Evolutionary conservation across 2,888 invertebrate species (phyloP).

Genomic region (Mimachlamys varia): DNA sequence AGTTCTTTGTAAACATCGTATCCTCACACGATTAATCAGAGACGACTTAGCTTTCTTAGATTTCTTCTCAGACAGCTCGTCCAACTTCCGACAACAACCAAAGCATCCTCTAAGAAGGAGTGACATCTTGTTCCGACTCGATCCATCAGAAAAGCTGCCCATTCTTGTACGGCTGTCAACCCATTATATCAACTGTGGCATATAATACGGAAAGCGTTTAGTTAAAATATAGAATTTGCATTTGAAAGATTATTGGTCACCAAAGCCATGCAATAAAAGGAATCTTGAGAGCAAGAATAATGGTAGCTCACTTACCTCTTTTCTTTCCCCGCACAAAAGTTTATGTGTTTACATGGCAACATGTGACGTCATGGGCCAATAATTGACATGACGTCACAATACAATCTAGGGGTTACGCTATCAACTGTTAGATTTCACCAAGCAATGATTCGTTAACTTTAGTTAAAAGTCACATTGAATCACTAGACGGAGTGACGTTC

Average conservation of each 20-base stretch:
- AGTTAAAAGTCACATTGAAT: too few species aligned
- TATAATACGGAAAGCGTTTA: not conserved
- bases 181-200: not conserved
- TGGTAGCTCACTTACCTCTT: not conserved
- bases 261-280: too few species aligned
- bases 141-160: not conserved
- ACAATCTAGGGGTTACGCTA: not conserved
- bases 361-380: not conserved
- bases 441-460: too few species aligned
- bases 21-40: not conserved
- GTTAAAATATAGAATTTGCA: too few species aligned
- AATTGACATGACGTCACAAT: not conserved
- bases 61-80: not conserved
- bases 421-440: not conserved
- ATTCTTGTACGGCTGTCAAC: not conserved
- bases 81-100: not conserved
- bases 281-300: too few species aligned
- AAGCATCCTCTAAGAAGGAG: not conserved
- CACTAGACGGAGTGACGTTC: too few species aligned
- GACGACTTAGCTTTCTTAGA: not conserved
- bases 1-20: not conserved
- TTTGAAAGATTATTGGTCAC: too few species aligned
- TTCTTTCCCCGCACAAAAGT: not conserved
- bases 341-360: conserved; percentile 10
- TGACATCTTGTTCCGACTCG: not conserved